These are phyloP conservation scores for Drosophila demipolita DNA, from an alignment of 2,888 invertebrate species.

Conservation along the genomic window DNA sequence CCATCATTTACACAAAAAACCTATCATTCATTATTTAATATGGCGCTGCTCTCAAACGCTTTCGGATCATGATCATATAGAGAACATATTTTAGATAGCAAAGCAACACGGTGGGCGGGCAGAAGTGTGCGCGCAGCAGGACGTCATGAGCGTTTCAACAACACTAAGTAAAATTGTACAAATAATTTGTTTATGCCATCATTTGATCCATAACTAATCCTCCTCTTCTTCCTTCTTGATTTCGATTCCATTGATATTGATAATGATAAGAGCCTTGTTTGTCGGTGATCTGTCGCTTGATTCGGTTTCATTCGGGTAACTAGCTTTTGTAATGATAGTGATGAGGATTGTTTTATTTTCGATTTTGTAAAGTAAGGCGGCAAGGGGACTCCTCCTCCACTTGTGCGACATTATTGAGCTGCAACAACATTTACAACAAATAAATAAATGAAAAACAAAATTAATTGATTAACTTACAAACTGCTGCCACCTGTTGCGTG, in stretches of 20 bases:
- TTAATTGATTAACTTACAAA: constrained; percentile 62
- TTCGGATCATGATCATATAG: constrained; percentile 40
- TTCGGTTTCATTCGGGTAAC: constrained; percentile 58
- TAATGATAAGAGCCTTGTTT: constrained; percentile 71
- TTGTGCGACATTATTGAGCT: constrained; percentile 84
- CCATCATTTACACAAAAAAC: constrained; percentile 70
- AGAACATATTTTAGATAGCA: constrained; percentile 29
- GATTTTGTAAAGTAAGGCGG: constrained; percentile 62
- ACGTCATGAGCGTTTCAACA: constrained; percentile 77
- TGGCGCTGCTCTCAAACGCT: constrained; percentile 55
- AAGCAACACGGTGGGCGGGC: constrained; percentile 72
- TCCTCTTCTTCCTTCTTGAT: background rate
- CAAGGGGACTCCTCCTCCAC: constrained; percentile 63
- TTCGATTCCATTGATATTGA: constrained; percentile 55
- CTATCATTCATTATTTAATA: constrained; percentile 37
- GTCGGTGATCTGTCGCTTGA: constrained; percentile 71
- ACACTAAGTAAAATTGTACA: constrained; percentile 81
- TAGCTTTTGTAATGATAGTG: constrained; percentile 47
- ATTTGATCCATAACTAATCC: constrained; percentile 60
- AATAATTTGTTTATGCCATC: constrained; percentile 69
- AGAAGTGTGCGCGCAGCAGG: constrained; percentile 70
- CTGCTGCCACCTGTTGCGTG: constrained; percentile 80
- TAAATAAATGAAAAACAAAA: background rate
- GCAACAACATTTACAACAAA: constrained; percentile 9
- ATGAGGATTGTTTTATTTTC: constrained; percentile 65